Evolutionary conservation across 2,888 invertebrate genomes (phyloP), one percentile per base, ranked within the genome.

Genomic region (Cheilosia vulpina): DNA sequence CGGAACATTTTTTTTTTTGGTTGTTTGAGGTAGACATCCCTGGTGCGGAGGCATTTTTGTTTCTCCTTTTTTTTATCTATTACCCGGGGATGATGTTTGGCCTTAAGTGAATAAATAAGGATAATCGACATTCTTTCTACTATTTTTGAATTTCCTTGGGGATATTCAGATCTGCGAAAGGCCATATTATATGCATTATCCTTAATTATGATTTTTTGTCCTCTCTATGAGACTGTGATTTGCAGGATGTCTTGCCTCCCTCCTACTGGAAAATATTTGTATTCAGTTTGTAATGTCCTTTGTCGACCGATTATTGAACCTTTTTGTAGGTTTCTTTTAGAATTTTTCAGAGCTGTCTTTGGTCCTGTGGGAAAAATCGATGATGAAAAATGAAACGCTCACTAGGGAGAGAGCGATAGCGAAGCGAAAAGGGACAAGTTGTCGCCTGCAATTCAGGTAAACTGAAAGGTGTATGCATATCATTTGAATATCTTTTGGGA

Each of bases 21-120:
- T 75, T 68, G 66, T 62, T 52, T 53, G 53, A 57, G 68, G 73
- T 57, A 38, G 63, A n/a, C n/a, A 68, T 81, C 63, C 76, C 66
- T 77, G 57, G 57, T 45, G 50, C 27, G 60, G 38, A 45, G 50
- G 21, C 43, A 75, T 63, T 69, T 78, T 38, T 43, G n/a, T 31
- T 34, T 68, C 57, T 68, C 31, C 38, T 50, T 19, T 50, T 81
- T 65, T 83, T 62, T 87, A 72, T 76, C 58, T 87, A 24, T 76
- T 82, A 73, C 55, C 47, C 62, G 66, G 71, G 85, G 80, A 85
- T 77, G 80, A 80, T 85, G 66, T 85, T 85, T 80, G 80, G 71
- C 69, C 75, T 81, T 80, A 85, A 85, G 80, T 80, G 80, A 80
- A 85, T 85, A 85, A 85, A 85, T 85, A 85, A 85, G 84, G 84